A percentile compares a stretch with the other conserved stretches of the same genome.
Evolutionary conservation across 37 sponge, comb jelly and placozoan genomes (phyloP).

Genomic region (Corticium candelabrum): DNA sequence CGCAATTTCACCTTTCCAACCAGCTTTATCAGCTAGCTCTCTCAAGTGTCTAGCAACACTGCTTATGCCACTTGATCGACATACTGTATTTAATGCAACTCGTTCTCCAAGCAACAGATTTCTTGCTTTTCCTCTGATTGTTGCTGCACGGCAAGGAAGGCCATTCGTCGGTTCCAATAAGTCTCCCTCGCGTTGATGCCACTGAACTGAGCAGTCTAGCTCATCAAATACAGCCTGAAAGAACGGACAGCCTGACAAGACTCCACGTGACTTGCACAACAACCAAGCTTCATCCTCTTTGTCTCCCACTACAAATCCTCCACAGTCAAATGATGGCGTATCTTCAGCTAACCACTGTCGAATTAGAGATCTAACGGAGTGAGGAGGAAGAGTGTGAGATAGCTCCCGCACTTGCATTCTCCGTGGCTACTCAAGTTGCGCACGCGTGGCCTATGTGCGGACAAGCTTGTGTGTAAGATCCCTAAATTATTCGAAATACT

Average conservation of each 20-base stretch:
- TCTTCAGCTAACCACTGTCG: slow-evolving; percentile 74
- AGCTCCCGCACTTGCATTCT: too few species aligned
- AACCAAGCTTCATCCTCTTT: slow-evolving; percentile 55
- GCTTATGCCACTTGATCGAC: slow-evolving; percentile 83
- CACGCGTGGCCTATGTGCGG: too few species aligned
- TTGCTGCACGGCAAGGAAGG: slow-evolving; percentile 36
- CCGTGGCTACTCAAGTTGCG: too few species aligned
- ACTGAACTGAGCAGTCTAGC: slow-evolving; percentile 61
- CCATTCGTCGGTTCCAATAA: slow-evolving; percentile 20
- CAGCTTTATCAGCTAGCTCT: slow-evolving; percentile 11
- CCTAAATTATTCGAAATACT: too few species aligned
- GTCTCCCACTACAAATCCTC: slow-evolving; percentile 71
- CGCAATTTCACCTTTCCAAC: slow-evolving; percentile 81
- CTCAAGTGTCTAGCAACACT: slow-evolving; percentile 58
- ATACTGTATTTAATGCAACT: slow-evolving; percentile 67
- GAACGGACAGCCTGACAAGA: slow-evolving; percentile 78
- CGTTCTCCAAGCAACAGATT: slow-evolving; percentile 80
- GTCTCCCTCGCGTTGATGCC: slow-evolving; percentile 58
- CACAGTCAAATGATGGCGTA: slow-evolving; percentile 80
- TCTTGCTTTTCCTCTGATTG: slow-evolving; percentile 56
- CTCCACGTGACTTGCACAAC: slow-evolving; percentile 75
- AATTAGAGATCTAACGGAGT: slow-evolving; percentile 15
- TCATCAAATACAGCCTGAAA: slow-evolving; percentile 62
- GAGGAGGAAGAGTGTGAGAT: slow-evolving; percentile 12
- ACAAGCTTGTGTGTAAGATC: too few species aligned